Conservation (phyloP, 2,797 vertebrate genomes). For the Thamnophis elegans region DNA sequence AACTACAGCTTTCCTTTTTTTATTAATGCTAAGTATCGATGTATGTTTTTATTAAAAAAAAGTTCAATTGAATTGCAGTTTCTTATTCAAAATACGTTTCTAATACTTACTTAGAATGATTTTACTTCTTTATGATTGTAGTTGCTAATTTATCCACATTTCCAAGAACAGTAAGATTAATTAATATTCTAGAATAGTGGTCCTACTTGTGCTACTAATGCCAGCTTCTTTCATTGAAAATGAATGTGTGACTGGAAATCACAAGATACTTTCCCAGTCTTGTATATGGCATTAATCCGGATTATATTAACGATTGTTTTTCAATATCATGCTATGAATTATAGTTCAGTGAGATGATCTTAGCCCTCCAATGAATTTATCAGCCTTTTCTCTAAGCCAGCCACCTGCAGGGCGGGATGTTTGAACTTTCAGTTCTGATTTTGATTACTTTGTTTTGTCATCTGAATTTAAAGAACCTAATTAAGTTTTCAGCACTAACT, state of each 20-base stretch:
- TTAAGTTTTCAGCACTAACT: neutral
- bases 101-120: neutral
- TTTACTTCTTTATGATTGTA: neutral
- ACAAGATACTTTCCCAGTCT: neutral
- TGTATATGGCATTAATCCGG: neutral
- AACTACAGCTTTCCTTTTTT: neutral
- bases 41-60: neutral
- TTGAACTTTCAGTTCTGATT: neutral
- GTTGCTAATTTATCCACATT: neutral
- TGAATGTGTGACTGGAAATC: neutral
- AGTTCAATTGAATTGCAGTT: neutral
- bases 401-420: neutral
- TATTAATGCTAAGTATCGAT: neutral
- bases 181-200: neutral
- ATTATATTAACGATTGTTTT: neutral
- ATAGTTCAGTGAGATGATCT: neutral
- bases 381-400: neutral
- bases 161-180: neutral
- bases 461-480: neutral
- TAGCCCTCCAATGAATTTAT: neutral
- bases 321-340: neutral
- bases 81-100: constrained; percentile 4
- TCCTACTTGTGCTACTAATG: neutral
- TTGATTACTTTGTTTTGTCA: neutral
- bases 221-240: neutral